Evolutionary conservation across 2,113 vertebrate species (phyloP), one percentile per base, ranked within the genome.

Genomic region (Corvus cornix): DNA sequence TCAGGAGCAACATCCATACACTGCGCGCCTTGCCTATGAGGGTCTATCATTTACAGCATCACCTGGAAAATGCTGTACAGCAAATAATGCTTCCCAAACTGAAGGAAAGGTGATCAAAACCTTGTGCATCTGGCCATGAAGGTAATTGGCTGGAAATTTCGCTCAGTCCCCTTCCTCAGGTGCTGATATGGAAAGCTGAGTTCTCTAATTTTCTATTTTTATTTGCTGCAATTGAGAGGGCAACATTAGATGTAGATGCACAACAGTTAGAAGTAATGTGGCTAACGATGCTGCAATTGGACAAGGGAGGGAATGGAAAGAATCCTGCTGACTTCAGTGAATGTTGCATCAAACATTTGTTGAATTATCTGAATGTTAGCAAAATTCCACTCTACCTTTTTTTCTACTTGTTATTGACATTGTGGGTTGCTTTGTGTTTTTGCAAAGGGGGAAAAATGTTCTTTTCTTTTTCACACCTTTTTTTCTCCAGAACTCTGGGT

Each of bases 141-240:
- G 82, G 59, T 77, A 94, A 91, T 23, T 44, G 63, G 19, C 35
- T 84, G 43, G 59, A 95, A 95, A 94, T 95, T 89, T 82, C 13
- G 19, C 37, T 87, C 49, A 53, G 43, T 58, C 52, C 62, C 21
- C 51, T 79, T 95, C 59, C 51, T 89, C 66, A 91, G 62, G 59
- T 88, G 84, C 43, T 53, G 52, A 93, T 91, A 55, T 83, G 59
- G 78, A 93, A 83, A 93, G 59, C 55, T 77, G 68, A 91, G 51
- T 87, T 93, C 75, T 83, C 72, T 88, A 87, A 90, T 94, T 76
- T 87, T 94, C 82, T 96, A 58, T 91, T 96, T 93, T 96, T 90
- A 90, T 96, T 94, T 96, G 82, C 90, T 66, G 60, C 82, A 91
- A 88, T 83, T 90, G 82, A 87, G 63, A 93, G 75, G 90, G 73